phyloP scores from a whole-genome alignment of 2,888 invertebrate species.

The Bimastos eiseni region DNA sequence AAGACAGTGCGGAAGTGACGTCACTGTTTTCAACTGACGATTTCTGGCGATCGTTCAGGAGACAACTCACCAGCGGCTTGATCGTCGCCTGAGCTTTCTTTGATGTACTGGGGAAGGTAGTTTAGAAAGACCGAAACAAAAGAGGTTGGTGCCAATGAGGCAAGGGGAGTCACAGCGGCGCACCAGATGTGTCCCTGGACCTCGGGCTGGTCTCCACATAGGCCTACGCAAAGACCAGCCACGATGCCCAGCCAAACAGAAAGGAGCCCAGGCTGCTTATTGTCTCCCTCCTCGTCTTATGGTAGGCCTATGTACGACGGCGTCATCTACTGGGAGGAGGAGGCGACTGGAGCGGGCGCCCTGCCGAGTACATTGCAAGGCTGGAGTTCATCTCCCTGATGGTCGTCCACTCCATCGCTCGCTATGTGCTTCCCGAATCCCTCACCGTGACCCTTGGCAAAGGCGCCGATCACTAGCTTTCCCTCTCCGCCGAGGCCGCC shows the following conservation, averaged over 20 bases:
- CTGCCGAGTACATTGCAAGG: conserved; percentile 44
- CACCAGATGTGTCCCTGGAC: background rate
- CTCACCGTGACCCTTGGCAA: conserved; percentile 43
- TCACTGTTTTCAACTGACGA: background rate
- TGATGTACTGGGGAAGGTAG: background rate
- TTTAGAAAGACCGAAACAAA: background rate
- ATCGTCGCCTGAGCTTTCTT: background rate
- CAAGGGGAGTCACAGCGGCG: background rate
- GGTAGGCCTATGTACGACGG: background rate
- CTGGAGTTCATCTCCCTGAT: conserved; percentile 18
- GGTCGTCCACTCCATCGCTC: conserved; percentile 30
- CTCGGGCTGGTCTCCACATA: background rate
- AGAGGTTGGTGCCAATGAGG: background rate
- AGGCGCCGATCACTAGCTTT: conserved; percentile 44
- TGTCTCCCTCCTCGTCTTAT: background rate
- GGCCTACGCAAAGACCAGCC: background rate
- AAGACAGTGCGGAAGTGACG: background rate
- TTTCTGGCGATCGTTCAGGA: background rate
- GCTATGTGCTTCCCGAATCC: conserved; percentile 34
- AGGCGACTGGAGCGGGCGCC: conserved; percentile 32
- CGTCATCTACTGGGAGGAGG: background rate
- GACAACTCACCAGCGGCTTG: background rate
- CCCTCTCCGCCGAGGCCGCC: conserved; percentile 43
- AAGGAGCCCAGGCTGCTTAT: background rate
- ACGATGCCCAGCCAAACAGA: background rate